Base-by-base conservation (phyloP, 2,888 invertebrate genomes). In the Lypha dubia region DNA sequence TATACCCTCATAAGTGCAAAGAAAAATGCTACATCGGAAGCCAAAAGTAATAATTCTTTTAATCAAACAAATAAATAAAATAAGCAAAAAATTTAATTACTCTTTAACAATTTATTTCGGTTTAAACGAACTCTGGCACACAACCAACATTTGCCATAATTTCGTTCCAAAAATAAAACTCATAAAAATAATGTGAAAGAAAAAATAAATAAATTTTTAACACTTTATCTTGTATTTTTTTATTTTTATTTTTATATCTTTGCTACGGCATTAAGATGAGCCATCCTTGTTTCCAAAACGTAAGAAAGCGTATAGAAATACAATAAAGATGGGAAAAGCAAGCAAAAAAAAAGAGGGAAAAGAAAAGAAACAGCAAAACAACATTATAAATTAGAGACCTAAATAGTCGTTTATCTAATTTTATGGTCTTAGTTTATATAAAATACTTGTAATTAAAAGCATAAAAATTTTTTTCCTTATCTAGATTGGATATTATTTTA, bases 361-460 rank as follows among this genome's bases (percentile, higher is more conserved):
- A n/a, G n/a, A n/a, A n/a, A 56, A 13, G 1, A 9, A 46, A n/a
- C 38, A 62, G 22, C n/a, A 46, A 74, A 67, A 79, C 46, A 74
- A 62, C 62, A 73, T 81, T 84, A 84, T 84, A 84, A 84, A 84
- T 80, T 81, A 80, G 73, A 68, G 68, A 73, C 73, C 77, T 77
- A 80, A 84, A 84, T 77, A 77, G 77, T 77, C 84, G 77, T 84
- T 80, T 84, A 77, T 77, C 73, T 81, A 80, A 77, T 84, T 84
- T 84, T 51, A 84, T 84, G 62, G 73, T 77, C 80, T 84, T 80
- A 68, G 60, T 74, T 35, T 84, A 60, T 77, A 41, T 73, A 44
- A 77, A 60, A 58, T 71, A 62, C 68, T 56, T 73, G 84, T 84
- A 84, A 84, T 77, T 80, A 84, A 84, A 84, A 76, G 65, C 79